Percentiles rank a stretch among this genome's conserved stretches.
Conservation (phyloP, 1,140 invertebrate genomes). For the Eupeodes corollae region DNA sequence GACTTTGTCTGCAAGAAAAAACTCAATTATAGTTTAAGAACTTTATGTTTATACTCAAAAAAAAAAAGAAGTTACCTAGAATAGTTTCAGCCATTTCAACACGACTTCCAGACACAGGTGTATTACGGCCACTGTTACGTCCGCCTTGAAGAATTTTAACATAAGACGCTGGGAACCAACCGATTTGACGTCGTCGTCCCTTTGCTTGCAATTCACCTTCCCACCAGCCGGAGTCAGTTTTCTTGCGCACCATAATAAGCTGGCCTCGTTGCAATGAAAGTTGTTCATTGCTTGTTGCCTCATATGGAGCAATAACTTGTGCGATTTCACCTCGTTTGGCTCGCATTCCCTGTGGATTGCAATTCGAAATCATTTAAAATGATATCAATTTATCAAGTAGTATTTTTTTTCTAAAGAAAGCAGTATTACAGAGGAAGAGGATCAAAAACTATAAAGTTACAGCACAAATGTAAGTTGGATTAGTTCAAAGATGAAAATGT, state of each 20-base stretch:
- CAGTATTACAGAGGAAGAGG: background rate
- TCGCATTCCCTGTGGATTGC: constrained; percentile 33
- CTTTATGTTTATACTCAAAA: background rate
- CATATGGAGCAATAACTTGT: constrained; percentile 77
- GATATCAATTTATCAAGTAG: no score
- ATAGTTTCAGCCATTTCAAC: constrained; percentile 42
- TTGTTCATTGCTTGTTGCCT: constrained; percentile 81
- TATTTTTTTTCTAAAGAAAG: no score
- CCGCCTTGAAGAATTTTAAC: constrained; percentile 71
- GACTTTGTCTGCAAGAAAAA: constrained; percentile 62
- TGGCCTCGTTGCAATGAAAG: constrained; percentile 84
- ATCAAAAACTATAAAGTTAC: background rate
- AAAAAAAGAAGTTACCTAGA: constrained; percentile 31
- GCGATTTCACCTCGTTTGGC: constrained; percentile 79
- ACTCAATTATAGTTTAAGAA: background rate
- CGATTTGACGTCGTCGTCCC: constrained; percentile 88
- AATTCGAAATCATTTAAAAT: no score
- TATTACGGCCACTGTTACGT: constrained; percentile 57
- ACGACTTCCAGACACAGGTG: constrained; percentile 46
- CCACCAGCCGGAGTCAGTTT: constrained; percentile 96
- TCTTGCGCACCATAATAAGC: constrained; percentile 90
- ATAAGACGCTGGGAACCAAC: constrained; percentile 96
- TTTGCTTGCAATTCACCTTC: constrained; percentile 96
- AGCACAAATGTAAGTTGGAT: background rate
- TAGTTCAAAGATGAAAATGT: background rate